These are phyloP conservation scores for Motacilla tschutschensis DNA, from an alignment of 2,113 vertebrate species.

Conservation along the genomic window DNA sequence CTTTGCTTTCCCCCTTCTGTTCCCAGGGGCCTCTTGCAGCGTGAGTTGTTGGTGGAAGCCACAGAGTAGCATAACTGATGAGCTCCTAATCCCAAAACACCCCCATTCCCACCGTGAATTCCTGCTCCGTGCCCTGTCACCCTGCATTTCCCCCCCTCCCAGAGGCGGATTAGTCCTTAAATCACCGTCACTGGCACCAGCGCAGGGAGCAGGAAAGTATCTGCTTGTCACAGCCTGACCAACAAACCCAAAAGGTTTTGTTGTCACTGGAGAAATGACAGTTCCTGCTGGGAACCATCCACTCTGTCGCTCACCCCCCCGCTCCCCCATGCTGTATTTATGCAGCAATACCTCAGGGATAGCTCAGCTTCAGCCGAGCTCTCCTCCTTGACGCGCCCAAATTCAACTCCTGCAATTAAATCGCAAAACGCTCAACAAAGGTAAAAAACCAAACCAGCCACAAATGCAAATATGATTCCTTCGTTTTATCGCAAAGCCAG, in stretches of 20 bases:
- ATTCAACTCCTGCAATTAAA: neutral
- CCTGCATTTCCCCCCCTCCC: rapidly evolving
- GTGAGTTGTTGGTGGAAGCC: rapidly evolving
- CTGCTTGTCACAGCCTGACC: rapidly evolving
- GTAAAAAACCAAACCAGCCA: neutral
- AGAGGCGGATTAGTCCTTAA: rapidly evolving
- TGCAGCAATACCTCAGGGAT: rapidly evolving
- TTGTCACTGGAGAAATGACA: rapidly evolving
- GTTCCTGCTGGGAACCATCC: rapidly evolving
- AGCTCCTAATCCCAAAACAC: rapidly evolving
- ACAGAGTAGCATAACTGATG: rapidly evolving
- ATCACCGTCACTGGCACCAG: rapidly evolving
- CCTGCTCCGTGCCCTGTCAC: no score
- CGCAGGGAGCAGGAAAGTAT: rapidly evolving
- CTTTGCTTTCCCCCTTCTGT: rapidly evolving
- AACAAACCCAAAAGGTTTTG: neutral
- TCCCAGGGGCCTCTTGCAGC: neutral
- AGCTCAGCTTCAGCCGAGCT: neutral
- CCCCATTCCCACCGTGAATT: neutral
- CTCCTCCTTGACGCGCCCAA: rapidly evolving
- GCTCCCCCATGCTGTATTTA: rapidly evolving
- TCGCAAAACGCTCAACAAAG: rapidly evolving
- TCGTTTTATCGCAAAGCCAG: rapidly evolving
- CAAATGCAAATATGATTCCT: rapidly evolving
- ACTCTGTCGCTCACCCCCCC: rapidly evolving